Conservation (phyloP, 2,113 vertebrate genomes). For the Tetrao urogallus region DNA sequence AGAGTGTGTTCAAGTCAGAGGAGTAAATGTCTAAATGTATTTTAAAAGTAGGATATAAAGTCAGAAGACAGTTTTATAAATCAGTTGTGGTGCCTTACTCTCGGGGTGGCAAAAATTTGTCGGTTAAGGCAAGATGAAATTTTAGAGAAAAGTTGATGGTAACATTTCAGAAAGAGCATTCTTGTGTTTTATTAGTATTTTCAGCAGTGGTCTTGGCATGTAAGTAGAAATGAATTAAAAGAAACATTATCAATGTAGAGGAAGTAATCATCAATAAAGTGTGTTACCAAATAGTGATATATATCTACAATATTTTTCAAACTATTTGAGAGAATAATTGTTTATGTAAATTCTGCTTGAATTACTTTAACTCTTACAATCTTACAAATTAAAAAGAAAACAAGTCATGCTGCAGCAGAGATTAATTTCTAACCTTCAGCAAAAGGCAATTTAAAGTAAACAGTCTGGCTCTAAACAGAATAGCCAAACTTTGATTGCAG, state of each 20-base stretch:
- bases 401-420: background rate
- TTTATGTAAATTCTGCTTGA: background rate
- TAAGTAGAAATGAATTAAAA: background rate
- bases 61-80: background rate
- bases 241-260: background rate
- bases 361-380: background rate
- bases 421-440: background rate
- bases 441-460: background rate
- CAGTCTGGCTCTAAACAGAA: background rate
- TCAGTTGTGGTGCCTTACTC: background rate
- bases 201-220: background rate
- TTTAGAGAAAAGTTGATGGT: background rate
- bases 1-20: background rate
- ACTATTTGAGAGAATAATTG: background rate
- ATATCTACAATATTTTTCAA: background rate
- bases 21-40: background rate
- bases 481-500: background rate
- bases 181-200: background rate
- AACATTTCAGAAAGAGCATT: background rate
- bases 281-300: background rate
- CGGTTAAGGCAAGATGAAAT: background rate
- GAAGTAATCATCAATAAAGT: background rate
- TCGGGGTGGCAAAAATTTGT: background rate
- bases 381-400: background rate
- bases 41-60: background rate